Conservation (phyloP, 2,888 invertebrate genomes). For the Dicycla oo region DNA sequence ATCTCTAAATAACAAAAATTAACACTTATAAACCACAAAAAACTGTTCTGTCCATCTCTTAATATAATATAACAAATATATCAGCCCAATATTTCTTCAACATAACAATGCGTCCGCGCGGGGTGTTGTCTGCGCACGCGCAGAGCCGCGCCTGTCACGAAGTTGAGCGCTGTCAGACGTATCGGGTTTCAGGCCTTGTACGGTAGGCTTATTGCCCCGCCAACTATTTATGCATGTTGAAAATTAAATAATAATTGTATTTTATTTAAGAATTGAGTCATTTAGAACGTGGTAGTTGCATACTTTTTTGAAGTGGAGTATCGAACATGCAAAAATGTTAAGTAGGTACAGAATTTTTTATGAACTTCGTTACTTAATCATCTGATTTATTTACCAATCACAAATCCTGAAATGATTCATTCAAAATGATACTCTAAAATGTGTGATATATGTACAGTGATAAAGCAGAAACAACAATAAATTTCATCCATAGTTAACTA, state of each 20-base stretch:
- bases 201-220: slow-evolving; percentile 57
- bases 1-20: neutral
- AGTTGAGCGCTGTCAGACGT: slow-evolving; percentile 67
- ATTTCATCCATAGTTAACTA: slow-evolving; percentile 15
- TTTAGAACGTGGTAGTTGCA: neutral
- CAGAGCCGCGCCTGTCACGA: slow-evolving; percentile 61
- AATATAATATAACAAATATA: slow-evolving; percentile 29
- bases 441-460: neutral
- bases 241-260: slow-evolving; percentile 36
- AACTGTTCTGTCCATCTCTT: neutral
- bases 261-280: slow-evolving; percentile 19
- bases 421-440: neutral
- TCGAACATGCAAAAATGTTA: neutral
- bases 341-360: neutral
- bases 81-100: slow-evolving; percentile 47
- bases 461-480: slow-evolving; percentile 5
- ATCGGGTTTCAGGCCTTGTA: slow-evolving; percentile 69
- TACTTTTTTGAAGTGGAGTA: neutral
- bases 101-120: slow-evolving; percentile 46
- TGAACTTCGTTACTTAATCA: neutral
- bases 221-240: slow-evolving; percentile 49
- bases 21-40: neutral
- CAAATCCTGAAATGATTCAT: neutral
- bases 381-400: neutral
- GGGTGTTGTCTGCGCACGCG: slow-evolving; percentile 64